These are phyloP conservation scores for Drosophila conformis DNA, from an alignment of 2,888 invertebrate species.

Conservation along the genomic window DNA sequence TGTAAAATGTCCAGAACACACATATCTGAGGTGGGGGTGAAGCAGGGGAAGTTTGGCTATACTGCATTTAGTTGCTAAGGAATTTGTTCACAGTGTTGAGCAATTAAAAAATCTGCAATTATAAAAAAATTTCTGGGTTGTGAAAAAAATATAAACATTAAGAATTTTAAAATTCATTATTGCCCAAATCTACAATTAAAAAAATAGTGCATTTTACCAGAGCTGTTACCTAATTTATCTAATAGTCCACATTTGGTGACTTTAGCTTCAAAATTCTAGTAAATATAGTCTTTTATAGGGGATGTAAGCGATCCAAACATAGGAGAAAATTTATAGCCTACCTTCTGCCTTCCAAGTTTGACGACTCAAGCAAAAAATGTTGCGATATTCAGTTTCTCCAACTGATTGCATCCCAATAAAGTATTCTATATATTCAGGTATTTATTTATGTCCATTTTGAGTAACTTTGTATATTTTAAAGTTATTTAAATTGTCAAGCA, in stretches of 20 bases:
- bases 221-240: neutral
- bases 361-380: neutral
- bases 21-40: neutral
- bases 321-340: neutral
- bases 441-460: neutral
- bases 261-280: too few species aligned
- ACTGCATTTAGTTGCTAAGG: neutral
- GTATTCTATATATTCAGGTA: too few species aligned
- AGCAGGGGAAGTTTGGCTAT: neutral
- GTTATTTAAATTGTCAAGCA: neutral
- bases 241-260: neutral
- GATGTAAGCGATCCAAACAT: neutral
- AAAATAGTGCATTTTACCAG: neutral
- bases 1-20: constrained; percentile 7
- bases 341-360: neutral
- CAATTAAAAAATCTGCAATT: neutral
- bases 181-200: neutral
- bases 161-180: neutral
- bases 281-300: neutral
- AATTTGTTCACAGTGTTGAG: neutral
- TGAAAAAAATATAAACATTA: neutral
- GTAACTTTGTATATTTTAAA: neutral
- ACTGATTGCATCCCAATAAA: too few species aligned
- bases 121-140: neutral
- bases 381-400: neutral